phyloP scores from a whole-genome alignment of 2,888 invertebrate genomes.

The Anticlea derivata region DNA sequence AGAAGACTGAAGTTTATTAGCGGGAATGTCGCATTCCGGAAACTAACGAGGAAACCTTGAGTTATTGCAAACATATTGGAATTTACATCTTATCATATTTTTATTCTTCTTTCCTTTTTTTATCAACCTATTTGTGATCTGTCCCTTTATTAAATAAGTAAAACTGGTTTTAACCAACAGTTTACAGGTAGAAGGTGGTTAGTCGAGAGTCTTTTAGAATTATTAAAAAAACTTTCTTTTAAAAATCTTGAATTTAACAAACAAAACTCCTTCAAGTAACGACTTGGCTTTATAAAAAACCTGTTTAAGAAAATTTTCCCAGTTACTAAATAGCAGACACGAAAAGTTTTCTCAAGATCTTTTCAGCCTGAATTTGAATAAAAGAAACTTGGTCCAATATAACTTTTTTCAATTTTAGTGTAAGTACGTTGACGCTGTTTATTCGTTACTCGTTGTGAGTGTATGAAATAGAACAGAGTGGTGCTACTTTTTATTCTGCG shows the following conservation, averaged over 20 bases:
- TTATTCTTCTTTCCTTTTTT: no score
- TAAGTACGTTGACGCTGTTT: conserved; percentile 37
- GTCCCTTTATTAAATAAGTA: no score
- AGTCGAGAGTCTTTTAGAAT: no score
- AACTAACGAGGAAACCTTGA: conserved; percentile 23
- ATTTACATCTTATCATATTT: conserved; percentile 11
- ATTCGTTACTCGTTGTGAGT: conserved; percentile 32
- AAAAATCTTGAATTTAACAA: conserved; percentile 16
- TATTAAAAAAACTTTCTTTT: conserved; percentile 9
- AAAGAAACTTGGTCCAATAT: conserved; percentile 41
- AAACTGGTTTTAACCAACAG: not conserved
- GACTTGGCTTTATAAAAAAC: conserved; percentile 26
- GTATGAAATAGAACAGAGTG: conserved; percentile 43
- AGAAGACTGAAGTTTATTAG: conserved; percentile 27
- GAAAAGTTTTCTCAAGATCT: conserved; percentile 33
- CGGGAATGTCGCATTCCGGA: conserved; percentile 25
- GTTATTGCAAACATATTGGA: conserved; percentile 1
- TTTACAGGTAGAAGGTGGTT: not conserved
- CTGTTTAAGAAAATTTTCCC: conserved; percentile 28
- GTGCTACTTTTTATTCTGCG: conserved; percentile 44
- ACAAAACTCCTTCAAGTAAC: conserved; percentile 21
- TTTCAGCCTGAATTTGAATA: conserved; percentile 37
- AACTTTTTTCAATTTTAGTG: conserved; percentile 42
- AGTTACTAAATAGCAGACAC: conserved; percentile 26
- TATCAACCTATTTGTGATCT: no score